Evolutionary conservation across 2,113 vertebrate species (phyloP), one percentile per base, ranked within the genome.

Genomic region (Cromileptes altivelis): DNA sequence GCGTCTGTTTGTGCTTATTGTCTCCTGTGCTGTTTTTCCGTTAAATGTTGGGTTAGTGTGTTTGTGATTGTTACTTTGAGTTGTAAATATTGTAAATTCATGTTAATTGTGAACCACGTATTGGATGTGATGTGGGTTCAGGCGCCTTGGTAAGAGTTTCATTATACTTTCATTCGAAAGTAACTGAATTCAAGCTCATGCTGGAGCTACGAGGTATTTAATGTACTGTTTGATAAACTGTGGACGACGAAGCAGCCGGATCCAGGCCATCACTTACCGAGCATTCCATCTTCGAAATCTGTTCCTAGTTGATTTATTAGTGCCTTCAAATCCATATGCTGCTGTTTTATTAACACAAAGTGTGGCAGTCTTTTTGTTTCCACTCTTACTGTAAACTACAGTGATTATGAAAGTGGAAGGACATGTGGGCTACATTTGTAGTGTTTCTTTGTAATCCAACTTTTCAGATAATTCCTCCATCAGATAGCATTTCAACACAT

Each of bases 301-400:
- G 21, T 65, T 50, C 55, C 18, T 30, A 21, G 49, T 78, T 77
- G 30, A 62, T 67, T 69, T 68, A 25, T 77, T 25, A 71, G 90
- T 92, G 90, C 91, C 92, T 93, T 92, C 7, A 33, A 21, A 30
- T 67, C 37, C 23, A 49, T 23, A 76, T 77, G 62, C 83, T 87
- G 83, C 81, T 79, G 52, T 52, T 83, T 49, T n/a, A 37, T 65
- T 14, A 19, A 75, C 77, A 47, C 18, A 5, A 84, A 65, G 72
- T 18, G 23, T 58, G 50, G 4, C 21, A 2, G 42, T 80, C 68
- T 70, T 61, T 75, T 52, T 73, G 23, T 23, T 56, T 81, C 23
- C 47, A 33, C 27, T 56, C 13, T 70, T 33, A 37, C 52, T 80
- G 55, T 68, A 69, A 52, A 70, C 11, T 56, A 62, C 69, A 78